Evolutionary conservation across 2,113 vertebrate species (phyloP).

Genomic region (Odocoileus virginianus): DNA sequence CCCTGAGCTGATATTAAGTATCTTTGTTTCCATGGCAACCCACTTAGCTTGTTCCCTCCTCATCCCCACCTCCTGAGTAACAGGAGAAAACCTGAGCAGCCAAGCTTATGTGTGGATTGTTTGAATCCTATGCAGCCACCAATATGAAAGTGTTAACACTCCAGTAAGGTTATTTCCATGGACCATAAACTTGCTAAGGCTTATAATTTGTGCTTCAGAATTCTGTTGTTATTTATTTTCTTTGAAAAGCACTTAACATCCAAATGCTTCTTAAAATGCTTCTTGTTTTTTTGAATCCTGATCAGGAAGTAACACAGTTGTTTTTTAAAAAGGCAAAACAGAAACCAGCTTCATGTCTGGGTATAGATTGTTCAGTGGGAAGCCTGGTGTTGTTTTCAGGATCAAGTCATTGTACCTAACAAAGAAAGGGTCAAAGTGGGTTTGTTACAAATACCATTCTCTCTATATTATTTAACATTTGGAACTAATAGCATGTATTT

Average conservation of each 20-base stretch:
- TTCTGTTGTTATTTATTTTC: constrained; percentile 24
- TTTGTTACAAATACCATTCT: not conserved
- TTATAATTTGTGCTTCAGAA: constrained; percentile 4
- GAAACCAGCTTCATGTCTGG: not conserved
- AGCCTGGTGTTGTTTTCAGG: not conserved
- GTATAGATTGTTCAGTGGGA: not conserved
- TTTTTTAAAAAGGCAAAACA: not conserved
- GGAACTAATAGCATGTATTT: not conserved
- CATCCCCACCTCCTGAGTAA: not conserved
- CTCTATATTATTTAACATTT: not conserved
- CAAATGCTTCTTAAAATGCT: not conserved
- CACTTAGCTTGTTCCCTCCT: not conserved
- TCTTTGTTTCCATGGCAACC: constrained; percentile 28
- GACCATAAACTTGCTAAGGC: not conserved
- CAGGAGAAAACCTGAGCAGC: not conserved
- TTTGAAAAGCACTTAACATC: constrained; percentile 32
- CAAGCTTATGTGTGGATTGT: not conserved
- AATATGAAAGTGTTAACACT: not conserved
- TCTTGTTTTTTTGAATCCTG: not conserved
- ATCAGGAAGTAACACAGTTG: not conserved
- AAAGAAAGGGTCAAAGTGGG: not conserved
- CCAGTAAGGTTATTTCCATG: not conserved
- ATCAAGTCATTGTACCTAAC: not conserved
- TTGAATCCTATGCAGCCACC: not conserved
- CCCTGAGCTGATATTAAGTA: not conserved